Evolutionary conservation across 2,888 invertebrate species (phyloP).

Genomic region (Stictocephala bisonia): DNA sequence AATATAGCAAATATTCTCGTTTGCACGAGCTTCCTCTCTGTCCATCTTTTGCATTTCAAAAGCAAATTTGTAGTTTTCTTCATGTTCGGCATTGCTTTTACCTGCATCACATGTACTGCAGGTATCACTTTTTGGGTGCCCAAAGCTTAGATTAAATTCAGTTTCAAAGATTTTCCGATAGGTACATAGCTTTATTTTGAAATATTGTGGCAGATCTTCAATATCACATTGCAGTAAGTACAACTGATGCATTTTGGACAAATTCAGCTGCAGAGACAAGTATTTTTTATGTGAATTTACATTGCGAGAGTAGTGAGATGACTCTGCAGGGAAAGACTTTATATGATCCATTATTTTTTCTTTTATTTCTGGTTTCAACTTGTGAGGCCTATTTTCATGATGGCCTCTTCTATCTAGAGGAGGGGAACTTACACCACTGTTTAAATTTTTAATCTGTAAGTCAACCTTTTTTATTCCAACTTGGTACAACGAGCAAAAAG

Average conservation of each 20-base stretch:
- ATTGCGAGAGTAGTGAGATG: slow-evolving; percentile 34
- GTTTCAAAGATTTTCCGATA: slow-evolving; percentile 30
- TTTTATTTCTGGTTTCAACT: slow-evolving; percentile 12
- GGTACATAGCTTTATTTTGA: slow-evolving; percentile 12
- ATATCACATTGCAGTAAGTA: slow-evolving; percentile 11
- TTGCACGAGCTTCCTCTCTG: slow-evolving; percentile 41
- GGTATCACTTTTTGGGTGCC: slow-evolving; percentile 56
- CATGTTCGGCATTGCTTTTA: slow-evolving; percentile 48
- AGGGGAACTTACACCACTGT: slow-evolving; percentile 27
- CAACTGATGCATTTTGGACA: slow-evolving; percentile 28
- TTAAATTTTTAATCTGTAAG: slow-evolving; percentile 9
- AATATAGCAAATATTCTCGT: slow-evolving; percentile 43
- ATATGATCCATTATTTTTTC: slow-evolving; percentile 31
- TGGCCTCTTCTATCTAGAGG: slow-evolving; percentile 26
- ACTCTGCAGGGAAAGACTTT: slow-evolving; percentile 35
- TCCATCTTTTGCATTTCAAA: slow-evolving; percentile 45
- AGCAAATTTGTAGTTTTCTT: slow-evolving; percentile 44
- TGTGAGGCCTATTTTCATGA: slow-evolving; percentile 26
- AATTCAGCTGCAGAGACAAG: slow-evolving; percentile 21
- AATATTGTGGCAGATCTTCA: slow-evolving; percentile 3
- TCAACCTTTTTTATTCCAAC: slow-evolving; percentile 35
- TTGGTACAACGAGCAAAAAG: slow-evolving; percentile 9
- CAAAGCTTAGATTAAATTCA: slow-evolving; percentile 53
- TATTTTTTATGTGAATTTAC: slow-evolving; percentile 36
- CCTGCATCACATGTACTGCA: slow-evolving; percentile 54